Evolutionary conservation across 2,888 invertebrate genomes (phyloP).

Genomic region (Heliconius erato): DNA sequence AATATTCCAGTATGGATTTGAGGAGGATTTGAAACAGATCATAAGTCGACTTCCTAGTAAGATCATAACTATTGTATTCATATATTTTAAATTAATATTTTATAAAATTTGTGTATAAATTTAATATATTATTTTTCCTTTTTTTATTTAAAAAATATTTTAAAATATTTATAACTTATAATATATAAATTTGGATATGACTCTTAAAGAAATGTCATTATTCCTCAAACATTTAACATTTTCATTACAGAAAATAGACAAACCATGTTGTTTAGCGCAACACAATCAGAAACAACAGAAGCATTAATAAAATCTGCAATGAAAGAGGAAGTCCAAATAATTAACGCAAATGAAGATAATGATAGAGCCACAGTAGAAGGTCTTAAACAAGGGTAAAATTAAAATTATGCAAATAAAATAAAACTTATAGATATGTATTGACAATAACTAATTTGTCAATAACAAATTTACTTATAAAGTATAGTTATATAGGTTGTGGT

Average conservation of each 20-base stretch:
- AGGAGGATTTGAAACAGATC: constrained; percentile 97
- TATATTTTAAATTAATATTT: not conserved
- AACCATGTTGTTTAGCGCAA: constrained; percentile 99
- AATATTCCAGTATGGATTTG: constrained; percentile 98
- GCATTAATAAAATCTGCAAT: constrained; percentile 94
- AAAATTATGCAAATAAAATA: not conserved
- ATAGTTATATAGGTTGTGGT: not conserved
- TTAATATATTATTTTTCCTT: not conserved
- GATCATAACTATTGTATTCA: constrained; percentile 60
- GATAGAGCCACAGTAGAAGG: constrained; percentile 93
- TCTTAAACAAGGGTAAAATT: constrained; percentile 89
- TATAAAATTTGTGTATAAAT: not conserved
- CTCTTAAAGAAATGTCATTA: not conserved
- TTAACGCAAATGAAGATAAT: constrained; percentile 95
- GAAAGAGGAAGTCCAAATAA: constrained; percentile 94
- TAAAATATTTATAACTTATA: not conserved
- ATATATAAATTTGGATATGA: not conserved
- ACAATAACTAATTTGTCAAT: not conserved
- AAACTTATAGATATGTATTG: not conserved
- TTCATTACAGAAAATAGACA: constrained; percentile 92
- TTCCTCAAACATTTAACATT: constrained; percentile 10
- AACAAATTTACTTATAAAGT: not conserved
- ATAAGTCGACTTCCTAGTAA: constrained; percentile 95
- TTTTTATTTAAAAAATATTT: no score
- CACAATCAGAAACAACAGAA: constrained; percentile 95